A percentile compares a stretch with the other conserved stretches of the same genome.
Evolutionary conservation across 2,113 vertebrate genomes (phyloP).

Genomic region (Monopterus albus): DNA sequence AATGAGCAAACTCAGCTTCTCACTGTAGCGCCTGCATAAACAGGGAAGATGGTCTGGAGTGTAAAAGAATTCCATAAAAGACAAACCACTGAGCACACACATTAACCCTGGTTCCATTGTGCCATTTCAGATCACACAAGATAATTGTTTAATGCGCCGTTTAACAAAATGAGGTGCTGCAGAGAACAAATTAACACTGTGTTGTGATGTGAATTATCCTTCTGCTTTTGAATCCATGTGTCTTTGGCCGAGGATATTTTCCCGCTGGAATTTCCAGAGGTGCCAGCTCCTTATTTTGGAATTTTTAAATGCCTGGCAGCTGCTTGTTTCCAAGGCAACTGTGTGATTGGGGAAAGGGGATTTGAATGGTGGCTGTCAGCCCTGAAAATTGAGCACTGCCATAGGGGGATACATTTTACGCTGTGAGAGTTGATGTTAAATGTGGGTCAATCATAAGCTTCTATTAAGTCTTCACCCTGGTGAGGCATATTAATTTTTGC

Average conservation of each 20-base stretch:
- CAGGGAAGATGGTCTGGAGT: slow-evolving; percentile 37
- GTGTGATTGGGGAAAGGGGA: slow-evolving; percentile 67
- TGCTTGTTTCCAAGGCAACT: slow-evolving; percentile 79
- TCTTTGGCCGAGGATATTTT: slow-evolving; percentile 44
- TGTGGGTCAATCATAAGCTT: slow-evolving; percentile 78
- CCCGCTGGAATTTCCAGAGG: slow-evolving; percentile 67
- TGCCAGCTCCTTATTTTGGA: slow-evolving; percentile 64
- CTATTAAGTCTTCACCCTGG: slow-evolving; percentile 75
- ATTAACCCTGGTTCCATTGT: slow-evolving; percentile 38
- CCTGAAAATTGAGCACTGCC: slow-evolving; percentile 67
- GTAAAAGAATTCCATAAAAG: slow-evolving; percentile 48
- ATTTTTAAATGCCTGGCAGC: slow-evolving; percentile 69
- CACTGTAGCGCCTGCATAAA: slow-evolving; percentile 32
- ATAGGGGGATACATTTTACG: slow-evolving; percentile 67
- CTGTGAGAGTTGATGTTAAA: slow-evolving; percentile 75
- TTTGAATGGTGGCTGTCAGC: slow-evolving; percentile 74
- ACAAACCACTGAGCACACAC: slow-evolving; percentile 42
- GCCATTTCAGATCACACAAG: slow-evolving; percentile 34
- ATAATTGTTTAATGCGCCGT: slow-evolving; percentile 50
- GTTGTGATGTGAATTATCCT: slow-evolving; percentile 10
- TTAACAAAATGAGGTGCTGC: slow-evolving; percentile 33
- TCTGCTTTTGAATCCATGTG: not conserved
- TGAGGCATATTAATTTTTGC: slow-evolving; percentile 74
- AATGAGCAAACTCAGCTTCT: slow-evolving; percentile 55
- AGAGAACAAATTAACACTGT: slow-evolving; percentile 34